Percentiles rank a stretch among this genome's conserved stretches.
Conservation (phyloP, 2,113 vertebrate species). For the Anarhynchus alexandrinus region DNA sequence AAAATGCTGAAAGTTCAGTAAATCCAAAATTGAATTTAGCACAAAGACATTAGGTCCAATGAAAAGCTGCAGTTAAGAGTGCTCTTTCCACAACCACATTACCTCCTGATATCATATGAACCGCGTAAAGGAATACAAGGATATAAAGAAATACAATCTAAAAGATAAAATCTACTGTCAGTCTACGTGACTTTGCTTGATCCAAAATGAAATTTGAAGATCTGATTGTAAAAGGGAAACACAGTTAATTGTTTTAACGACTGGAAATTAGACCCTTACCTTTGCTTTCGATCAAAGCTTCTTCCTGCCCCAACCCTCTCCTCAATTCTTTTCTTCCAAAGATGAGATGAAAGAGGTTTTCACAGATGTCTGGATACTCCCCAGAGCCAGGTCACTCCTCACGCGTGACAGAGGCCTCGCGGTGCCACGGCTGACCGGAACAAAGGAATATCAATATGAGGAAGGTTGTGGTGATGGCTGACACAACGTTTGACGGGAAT, state of each 20-base stretch:
- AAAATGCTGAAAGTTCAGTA: background rate
- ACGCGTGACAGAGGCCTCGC: rapidly evolving
- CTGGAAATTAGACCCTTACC: background rate
- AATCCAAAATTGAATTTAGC: background rate
- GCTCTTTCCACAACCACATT: background rate
- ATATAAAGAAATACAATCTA: background rate
- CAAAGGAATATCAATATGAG: background rate
- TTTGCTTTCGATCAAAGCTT: background rate
- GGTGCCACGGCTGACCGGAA: background rate
- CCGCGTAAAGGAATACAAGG: background rate
- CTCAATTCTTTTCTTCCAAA: background rate
- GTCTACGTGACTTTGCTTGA: background rate
- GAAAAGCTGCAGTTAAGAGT: background rate
- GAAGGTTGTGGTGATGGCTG: background rate
- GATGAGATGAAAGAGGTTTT: background rate
- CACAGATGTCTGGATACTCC: background rate
- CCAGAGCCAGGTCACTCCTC: background rate
- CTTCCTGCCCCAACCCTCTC: background rate
- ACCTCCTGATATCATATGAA: background rate
- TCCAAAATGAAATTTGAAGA: background rate
- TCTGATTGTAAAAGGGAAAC: background rate
- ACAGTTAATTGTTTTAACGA: background rate
- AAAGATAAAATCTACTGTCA: background rate
- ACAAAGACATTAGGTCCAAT: background rate
- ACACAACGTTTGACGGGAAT: rapidly evolving